phyloP scores from a whole-genome alignment of 2,797 vertebrate genomes.

The Megalops cyprinoides region DNA sequence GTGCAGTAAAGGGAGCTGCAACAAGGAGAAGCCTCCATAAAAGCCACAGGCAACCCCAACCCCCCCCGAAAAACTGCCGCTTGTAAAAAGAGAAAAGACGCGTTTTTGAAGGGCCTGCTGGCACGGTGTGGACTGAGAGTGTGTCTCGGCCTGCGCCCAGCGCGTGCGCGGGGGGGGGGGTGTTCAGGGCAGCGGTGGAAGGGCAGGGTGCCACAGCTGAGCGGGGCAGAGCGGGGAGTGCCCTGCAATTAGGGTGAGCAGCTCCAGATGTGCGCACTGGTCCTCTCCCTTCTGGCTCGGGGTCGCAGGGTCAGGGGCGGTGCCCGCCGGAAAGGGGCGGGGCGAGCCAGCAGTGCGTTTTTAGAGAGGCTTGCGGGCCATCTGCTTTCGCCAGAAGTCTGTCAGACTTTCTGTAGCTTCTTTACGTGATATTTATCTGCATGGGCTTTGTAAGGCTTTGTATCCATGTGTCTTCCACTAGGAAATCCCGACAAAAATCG shows the following conservation, averaged over 20 bases:
- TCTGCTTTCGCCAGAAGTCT: too few relatives aligned
- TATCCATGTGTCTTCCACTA: neutral
- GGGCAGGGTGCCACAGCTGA: neutral
- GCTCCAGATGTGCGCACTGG: neutral
- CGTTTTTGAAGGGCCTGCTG: constrained; percentile 45
- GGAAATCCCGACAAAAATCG: neutral
- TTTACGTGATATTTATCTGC: too few relatives aligned
- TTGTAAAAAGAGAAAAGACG: constrained; percentile 52
- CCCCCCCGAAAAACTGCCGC: constrained; percentile 37
- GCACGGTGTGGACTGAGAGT: constrained; percentile 46
- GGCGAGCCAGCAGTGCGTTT: neutral
- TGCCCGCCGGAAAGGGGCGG: neutral
- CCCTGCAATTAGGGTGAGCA: constrained; percentile 15
- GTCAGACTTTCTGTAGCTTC: too few relatives aligned
- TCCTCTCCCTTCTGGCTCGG: neutral
- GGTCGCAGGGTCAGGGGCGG: neutral
- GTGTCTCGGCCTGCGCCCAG: constrained; percentile 51
- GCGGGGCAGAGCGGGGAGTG: neutral
- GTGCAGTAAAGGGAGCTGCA: neutral
- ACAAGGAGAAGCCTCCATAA: constrained; percentile 38
- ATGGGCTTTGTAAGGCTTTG: neutral
- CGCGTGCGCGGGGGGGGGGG: constrained; percentile 2
- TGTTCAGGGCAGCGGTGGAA: neutral
- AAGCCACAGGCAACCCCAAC: constrained; percentile 49
- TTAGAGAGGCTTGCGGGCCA: too few relatives aligned